Evolutionary conservation across 2,888 invertebrate species (phyloP).

Genomic region (Rotaria socialis): DNA sequence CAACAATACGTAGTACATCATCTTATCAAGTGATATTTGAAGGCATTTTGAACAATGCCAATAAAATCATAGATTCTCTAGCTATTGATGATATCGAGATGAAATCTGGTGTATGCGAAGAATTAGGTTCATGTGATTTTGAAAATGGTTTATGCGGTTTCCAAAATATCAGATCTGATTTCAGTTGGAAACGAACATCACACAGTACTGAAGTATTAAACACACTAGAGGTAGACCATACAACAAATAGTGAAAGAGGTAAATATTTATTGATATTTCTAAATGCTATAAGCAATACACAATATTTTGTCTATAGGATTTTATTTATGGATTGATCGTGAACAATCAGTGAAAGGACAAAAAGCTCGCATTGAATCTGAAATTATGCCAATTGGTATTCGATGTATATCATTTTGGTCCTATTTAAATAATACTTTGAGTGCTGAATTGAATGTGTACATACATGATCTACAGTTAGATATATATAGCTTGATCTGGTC

Average conservation of each 20-base stretch:
- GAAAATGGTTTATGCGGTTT: conserved; percentile 54
- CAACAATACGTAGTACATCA: neutral
- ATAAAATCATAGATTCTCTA: conserved; percentile 47
- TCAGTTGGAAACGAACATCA: conserved; percentile 52
- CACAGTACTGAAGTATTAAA: conserved; percentile 50
- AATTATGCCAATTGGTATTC: neutral
- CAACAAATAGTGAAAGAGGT: conserved; percentile 47
- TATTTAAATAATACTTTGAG: neutral
- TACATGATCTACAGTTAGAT: neutral
- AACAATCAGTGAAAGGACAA: neutral
- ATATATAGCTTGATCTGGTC: neutral
- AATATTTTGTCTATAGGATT: neutral
- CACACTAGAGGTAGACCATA: conserved; percentile 53
- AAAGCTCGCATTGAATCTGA: conserved; percentile 12
- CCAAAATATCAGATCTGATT: conserved; percentile 50
- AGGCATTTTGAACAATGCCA: neutral
- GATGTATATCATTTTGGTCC: conserved; percentile 6
- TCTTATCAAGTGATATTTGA: conserved; percentile 5
- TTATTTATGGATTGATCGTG: neutral
- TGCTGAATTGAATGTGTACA: neutral
- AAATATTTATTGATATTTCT: too few species aligned
- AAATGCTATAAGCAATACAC: too few species aligned
- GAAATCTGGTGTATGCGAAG: conserved; percentile 49
- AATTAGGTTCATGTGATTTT: conserved; percentile 51
- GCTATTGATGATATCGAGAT: conserved; percentile 57